A percentile compares a stretch with the other conserved stretches of the same genome.
Evolutionary conservation across 2,113 vertebrate genomes (phyloP).

Genomic region (Ibidorhyncha struthersii): DNA sequence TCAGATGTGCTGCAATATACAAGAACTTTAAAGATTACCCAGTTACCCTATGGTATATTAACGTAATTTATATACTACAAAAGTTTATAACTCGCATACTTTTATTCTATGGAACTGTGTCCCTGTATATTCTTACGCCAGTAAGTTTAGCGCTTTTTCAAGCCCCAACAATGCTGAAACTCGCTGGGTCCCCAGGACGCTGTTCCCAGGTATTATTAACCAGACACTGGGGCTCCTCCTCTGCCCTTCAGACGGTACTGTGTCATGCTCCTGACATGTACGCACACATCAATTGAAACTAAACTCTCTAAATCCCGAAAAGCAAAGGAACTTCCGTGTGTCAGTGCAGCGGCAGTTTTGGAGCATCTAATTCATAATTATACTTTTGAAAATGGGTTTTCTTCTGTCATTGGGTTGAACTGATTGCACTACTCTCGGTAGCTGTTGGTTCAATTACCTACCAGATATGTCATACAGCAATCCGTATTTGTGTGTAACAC

Average conservation of each 20-base stretch:
- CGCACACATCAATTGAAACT: neutral
- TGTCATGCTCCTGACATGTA: neutral
- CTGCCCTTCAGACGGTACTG: neutral
- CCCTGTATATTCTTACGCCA: neutral
- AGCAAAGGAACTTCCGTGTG: neutral
- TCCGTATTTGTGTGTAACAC: rapidly evolving
- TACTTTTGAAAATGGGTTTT: neutral
- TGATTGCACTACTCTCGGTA: rapidly evolving
- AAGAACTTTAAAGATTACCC: neutral
- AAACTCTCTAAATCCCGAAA: neutral
- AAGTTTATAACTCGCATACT: rapidly evolving
- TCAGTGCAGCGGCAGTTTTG: neutral
- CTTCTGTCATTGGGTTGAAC: neutral
- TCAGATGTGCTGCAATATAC: neutral
- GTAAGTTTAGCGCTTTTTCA: neutral
- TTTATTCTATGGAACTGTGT: neutral
- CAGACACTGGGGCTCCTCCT: neutral
- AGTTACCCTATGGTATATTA: neutral
- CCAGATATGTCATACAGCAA: rapidly evolving
- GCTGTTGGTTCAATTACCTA: rapidly evolving
- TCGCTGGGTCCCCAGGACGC: neutral
- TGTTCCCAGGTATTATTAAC: rapidly evolving
- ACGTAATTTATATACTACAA: rapidly evolving
- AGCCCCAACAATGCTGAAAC: neutral
- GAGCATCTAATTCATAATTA: neutral